phyloP scores from a whole-genome alignment of 1,140 invertebrate genomes.

The Stegodyphus dumicola region DNA sequence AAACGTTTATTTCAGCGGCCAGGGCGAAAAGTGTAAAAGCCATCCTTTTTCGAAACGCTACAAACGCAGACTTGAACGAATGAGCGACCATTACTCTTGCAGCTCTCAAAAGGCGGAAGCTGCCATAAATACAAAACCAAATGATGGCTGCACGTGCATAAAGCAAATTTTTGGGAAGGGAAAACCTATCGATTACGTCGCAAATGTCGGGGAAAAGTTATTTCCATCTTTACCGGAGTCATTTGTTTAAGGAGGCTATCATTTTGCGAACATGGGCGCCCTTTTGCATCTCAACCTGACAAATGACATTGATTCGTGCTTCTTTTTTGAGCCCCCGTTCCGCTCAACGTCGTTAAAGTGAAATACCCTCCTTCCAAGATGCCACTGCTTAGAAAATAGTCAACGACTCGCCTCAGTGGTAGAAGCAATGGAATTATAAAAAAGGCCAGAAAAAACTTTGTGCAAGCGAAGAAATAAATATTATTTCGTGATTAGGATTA shows the following conservation, averaged over 20 bases:
- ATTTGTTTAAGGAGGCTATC: constrained; percentile 45
- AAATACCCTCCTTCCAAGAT: too few species aligned
- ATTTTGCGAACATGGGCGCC: constrained; percentile 18
- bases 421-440: too few species aligned
- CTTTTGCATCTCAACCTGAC: neutral
- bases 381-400: too few species aligned
- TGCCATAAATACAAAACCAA: constrained; percentile 52
- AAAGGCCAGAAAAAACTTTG: too few species aligned
- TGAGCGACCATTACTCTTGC: constrained; percentile 28
- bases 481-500: too few species aligned
- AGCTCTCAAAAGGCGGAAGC: constrained; percentile 6
- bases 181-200: constrained; percentile 19
- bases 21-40: neutral
- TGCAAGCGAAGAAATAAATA: too few species aligned
- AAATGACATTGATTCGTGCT: too few species aligned
- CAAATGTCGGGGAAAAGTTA: constrained; percentile 49
- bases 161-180: constrained; percentile 36
- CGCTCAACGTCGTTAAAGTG: too few species aligned
- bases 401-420: too few species aligned
- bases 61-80: constrained; percentile 18
- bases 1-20: constrained; percentile 34
- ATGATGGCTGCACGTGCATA: constrained; percentile 35
- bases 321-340: too few species aligned
- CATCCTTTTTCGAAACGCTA: constrained; percentile 41
- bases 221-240: constrained; percentile 48